A percentile compares a stretch with the other conserved stretches of the same genome.
Evolutionary conservation across 2,888 invertebrate genomes (phyloP).

Genomic region (Cerceris ruficornis): DNA sequence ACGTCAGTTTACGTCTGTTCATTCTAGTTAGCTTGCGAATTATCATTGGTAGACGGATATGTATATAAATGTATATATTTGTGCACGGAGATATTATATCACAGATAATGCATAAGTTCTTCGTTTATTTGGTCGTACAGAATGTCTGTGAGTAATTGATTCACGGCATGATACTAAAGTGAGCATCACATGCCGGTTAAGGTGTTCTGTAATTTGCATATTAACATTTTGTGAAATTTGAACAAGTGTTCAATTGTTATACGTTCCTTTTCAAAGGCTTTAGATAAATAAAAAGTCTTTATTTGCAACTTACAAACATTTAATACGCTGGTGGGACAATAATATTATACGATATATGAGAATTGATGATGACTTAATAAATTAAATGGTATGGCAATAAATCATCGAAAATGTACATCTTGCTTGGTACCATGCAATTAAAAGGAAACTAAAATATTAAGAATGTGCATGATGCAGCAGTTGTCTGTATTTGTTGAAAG

Average conservation of each 20-base stretch:
- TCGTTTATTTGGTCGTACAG: slow-evolving; percentile 12
- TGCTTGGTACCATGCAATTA: no score
- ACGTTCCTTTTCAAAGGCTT: background rate
- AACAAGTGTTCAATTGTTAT: background rate
- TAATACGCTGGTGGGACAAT: no score
- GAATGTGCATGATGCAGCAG: no score
- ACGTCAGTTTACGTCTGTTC: slow-evolving; percentile 38
- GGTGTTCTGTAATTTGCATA: background rate
- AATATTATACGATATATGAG: no score
- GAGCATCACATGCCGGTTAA: background rate
- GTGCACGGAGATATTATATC: slow-evolving; percentile 7
- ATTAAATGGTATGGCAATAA: no score
- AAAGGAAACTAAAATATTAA: no score
- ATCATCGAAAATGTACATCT: no score
- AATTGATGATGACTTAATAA: no score
- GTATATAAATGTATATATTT: no score
- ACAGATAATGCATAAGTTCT: slow-evolving; percentile 14
- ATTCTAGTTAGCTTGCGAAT: slow-evolving; percentile 26
- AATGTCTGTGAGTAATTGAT: slow-evolving; percentile 3
- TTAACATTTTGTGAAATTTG: background rate
- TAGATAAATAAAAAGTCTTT: background rate
- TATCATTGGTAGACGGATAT: slow-evolving; percentile 13
- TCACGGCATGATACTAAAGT: background rate
- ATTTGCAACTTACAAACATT: no score
- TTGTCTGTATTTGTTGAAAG: no score